Evolutionary conservation across 2,113 vertebrate species (phyloP), one percentile per base, ranked within the genome.

Genomic region (Gracilinanus agilis): DNA sequence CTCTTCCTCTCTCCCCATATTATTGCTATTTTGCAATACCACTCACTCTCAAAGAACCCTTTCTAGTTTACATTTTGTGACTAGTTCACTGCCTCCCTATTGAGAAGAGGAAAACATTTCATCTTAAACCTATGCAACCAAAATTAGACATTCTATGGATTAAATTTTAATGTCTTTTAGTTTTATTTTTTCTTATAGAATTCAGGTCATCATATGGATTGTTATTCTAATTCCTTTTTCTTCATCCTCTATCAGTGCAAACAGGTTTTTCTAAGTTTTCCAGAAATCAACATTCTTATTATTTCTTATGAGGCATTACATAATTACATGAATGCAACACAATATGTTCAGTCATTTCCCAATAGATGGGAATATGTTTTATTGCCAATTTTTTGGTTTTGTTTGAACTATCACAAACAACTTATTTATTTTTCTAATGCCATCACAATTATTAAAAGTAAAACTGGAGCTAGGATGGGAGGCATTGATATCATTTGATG

Each of bases 351-450:
- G 34, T 34, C 61, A 53, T 93, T 93, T 92, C 89, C 44, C 44
- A 53, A 0, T 90, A 94, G 55, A 54, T 55, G 9, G 13, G 12
- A 0, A 67, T 61, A 61, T n/a, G 94, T 34, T 23, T 56, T 44
- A 29, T 53, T 91, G 96, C 21, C 19, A 91, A 13, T 44, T 93
- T 91, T 91, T 96, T 90, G 53, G 49, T 95, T 96, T 89, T n/a
- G 27, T 89, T 44, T 44, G 55, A 34, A 44, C 55, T 90, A 10
- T 92, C 83, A 3, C 9, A 53, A 49, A 83, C 27, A 44, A 83
- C 55, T 83, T 93, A 61, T 94, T 25, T 67, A 3, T 89, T 8
- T 91, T 7, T 89, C 40, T 91, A 12, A 34, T 16, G 34, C 61
- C 12, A 75, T 75, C 34, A 75, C 61, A 75, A 19, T n/a, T 13